These are phyloP conservation scores for Heliconius charithonia DNA, from an alignment of 2,888 invertebrate genomes.

Conservation along the genomic window DNA sequence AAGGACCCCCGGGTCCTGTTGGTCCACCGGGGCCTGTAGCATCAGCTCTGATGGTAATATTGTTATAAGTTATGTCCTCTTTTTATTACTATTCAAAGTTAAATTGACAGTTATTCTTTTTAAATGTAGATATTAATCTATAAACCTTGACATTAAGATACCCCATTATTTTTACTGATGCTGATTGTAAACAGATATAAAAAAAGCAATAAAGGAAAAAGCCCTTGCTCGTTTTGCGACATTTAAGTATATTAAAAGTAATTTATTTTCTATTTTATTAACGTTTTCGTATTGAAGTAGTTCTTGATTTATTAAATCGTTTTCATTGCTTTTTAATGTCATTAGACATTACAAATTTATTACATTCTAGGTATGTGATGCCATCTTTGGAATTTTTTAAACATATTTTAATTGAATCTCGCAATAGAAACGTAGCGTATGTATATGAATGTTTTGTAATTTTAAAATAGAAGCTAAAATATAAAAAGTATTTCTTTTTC, in stretches of 20 bases:
- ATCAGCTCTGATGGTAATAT: slow-evolving; percentile 64
- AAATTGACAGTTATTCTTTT: neutral
- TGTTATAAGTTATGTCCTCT: neutral
- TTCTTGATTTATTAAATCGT: slow-evolving; percentile 29
- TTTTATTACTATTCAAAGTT: neutral
- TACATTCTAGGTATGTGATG: neutral
- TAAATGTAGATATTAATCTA: slow-evolving; percentile 13
- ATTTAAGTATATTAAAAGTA: slow-evolving; percentile 45
- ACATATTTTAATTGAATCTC: neutral
- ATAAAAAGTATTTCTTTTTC: no score
- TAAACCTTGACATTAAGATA: slow-evolving; percentile 19
- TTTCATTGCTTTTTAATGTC: slow-evolving; percentile 25
- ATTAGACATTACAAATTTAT: neutral
- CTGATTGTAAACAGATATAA: slow-evolving; percentile 41
- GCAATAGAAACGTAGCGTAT: no score
- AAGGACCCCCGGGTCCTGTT: slow-evolving; percentile 88
- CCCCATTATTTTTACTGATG: slow-evolving; percentile 29
- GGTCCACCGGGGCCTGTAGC: slow-evolving; percentile 79
- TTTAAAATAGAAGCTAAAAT: no score
- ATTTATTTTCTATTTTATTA: slow-evolving; percentile 45
- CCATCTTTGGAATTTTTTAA: neutral
- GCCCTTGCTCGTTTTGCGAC: slow-evolving; percentile 42
- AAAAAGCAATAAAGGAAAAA: slow-evolving; percentile 45
- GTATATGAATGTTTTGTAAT: no score
- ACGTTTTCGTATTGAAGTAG: slow-evolving; percentile 22